Base-by-base conservation (phyloP, 2,797 vertebrate species). In the Salarias fasciatus region DNA sequence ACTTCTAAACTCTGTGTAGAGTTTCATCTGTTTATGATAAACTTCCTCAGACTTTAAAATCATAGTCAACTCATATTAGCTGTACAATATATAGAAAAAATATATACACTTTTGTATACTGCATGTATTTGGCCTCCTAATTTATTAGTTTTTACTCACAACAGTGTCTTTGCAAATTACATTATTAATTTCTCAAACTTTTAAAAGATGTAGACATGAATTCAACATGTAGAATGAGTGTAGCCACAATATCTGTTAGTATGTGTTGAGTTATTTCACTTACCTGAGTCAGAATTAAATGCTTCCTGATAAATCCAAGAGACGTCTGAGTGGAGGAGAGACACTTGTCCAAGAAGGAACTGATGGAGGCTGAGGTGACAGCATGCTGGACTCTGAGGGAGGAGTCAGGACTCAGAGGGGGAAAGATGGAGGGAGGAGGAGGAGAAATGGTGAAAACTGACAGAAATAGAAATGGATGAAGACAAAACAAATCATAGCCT, bases 371-470 rank as follows among this genome's bases (percentile, higher is more conserved):
- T 75, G 54, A 69, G 53, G 28, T 63, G 68, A 80, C 66, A 46
- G 28, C 13, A 7, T 50, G 29, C 68, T 69, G 67, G 45, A 63
- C 51, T n/a, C n/a, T 0, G 53, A 79, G 75, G 87, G 87, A 87
- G 81, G 79, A 89, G 85, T 67, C 58, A 40, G 64, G 59, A 53
- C 49, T 38, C 28, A 37, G 18, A 66, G 53, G 36, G 75, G 52
- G 77, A 53, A 58, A 58, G 40, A 58, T 40, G 13, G 28, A 50
- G 57, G 48, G 50, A 81, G 42, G 51, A 48, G 8, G 45, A 44
- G 44, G 53, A 79, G 49, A 13, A 49, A 54, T 9, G 0, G 52
- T 31, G 31, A 33, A 8, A 4, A 8, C 4, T 33, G n/a, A n/a
- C n/a, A n/a, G n/a, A 24, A 24, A 24, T 6, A 35, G 1, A 6